Evolutionary conservation across 2,888 invertebrate genomes (phyloP), one percentile per base, ranked within the genome.

Genomic region (Agonopterix heracliana): DNA sequence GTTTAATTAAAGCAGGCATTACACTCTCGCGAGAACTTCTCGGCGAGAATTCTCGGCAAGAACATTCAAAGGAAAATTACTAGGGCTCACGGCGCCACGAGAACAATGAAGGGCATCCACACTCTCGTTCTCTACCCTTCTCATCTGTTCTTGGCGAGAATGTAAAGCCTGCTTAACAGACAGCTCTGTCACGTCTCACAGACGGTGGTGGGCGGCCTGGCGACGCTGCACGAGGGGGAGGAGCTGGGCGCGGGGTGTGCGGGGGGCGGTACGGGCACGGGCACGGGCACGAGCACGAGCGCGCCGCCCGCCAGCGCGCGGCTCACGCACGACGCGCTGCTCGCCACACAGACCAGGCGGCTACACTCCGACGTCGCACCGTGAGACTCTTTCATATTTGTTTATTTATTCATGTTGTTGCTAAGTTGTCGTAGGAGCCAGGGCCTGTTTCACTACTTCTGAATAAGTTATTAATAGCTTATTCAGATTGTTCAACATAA

Each of bases 191-290:
- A 11, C 9, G 4, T 10, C 1, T 1, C n/a, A 4, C 10, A n/a
- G 38, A 11, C 26, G 38, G 10, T 38, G 54, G 89, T 86, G 54
- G 90, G 89, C 56, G 79, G 90, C 7, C 88, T 96, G 67, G 96
- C 96, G 12, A 96, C 96, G 5, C 89, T 97, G 44, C 95, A 95
- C 80, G 97, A 97, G 84, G 96, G 96, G 67, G 90, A 92, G 71
- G 96, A 96, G 82, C 89, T 95, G 62, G 47, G 86, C 93, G 76
- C 90, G 90, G 68, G 93, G 59, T 54, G 62, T 42, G 68, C 48
- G 52, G 59, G 51, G 1, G 26, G 5, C 1, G 7, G 26, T 7
- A 7, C 5, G 26, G 26, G 26, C 5, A 7, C 17, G 26, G 26
- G 26, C 7, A 1, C 5, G 5, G 26, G 26, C 1, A 7, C 49